phyloP scores from a whole-genome alignment of 2,797 vertebrate species.

The Thalassophryne amazonica region DNA sequence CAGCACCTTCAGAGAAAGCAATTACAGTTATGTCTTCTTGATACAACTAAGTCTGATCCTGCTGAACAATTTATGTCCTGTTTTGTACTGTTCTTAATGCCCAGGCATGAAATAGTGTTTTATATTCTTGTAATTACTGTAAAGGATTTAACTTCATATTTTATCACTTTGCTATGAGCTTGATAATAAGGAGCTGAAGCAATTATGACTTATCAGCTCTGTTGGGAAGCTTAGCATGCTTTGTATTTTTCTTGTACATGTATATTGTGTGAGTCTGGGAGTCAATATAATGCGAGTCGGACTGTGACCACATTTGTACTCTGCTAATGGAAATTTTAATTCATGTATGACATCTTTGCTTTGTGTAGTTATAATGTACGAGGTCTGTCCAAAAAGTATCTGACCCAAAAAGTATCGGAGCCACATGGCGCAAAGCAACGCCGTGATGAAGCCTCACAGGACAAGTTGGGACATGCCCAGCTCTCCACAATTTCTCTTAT shows the following conservation, averaged over 20 bases:
- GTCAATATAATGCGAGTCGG: no score
- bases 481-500: no score
- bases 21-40: no score
- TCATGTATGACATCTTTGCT: neutral
- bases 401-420: no score
- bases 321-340: no score
- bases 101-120: slow-evolving; percentile 35
- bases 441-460: no score
- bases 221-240: slow-evolving; percentile 10
- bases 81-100: slow-evolving; percentile 34
- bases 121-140: slow-evolving; percentile 45
- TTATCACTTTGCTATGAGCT: slow-evolving; percentile 47
- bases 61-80: neutral
- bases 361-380: neutral
- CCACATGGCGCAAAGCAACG: no score
- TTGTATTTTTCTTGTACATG: slow-evolving; percentile 13
- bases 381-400: no score
- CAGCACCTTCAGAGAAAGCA: no score
- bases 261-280: neutral
- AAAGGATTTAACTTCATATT: slow-evolving; percentile 55
- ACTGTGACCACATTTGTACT: no score
- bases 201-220: slow-evolving; percentile 49
- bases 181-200: slow-evolving; percentile 50
- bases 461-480: no score
- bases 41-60: neutral